Evolutionary conservation across 2,888 invertebrate genomes (phyloP).

Genomic region (Caenorhabditis uteleia): DNA sequence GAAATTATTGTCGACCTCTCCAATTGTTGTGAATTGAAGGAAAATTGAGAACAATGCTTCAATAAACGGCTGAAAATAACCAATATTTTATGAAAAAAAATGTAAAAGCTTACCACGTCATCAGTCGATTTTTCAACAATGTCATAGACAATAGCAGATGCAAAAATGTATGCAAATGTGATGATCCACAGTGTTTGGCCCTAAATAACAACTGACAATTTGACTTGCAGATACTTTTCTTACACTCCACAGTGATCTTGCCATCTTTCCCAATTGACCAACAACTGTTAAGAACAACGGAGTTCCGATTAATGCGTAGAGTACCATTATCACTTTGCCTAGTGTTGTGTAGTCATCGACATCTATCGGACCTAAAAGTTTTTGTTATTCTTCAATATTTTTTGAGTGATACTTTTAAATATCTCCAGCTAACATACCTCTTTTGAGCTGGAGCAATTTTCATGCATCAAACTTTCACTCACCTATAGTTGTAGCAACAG

Average conservation of each 20-base stretch:
- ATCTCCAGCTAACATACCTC: not conserved
- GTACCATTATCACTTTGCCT: slow-evolving; percentile 59
- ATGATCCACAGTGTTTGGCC: slow-evolving; percentile 49
- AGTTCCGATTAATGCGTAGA: slow-evolving; percentile 55
- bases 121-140: slow-evolving; percentile 61
- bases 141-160: slow-evolving; percentile 59
- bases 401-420: not conserved
- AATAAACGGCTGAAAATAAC: slow-evolving; percentile 56
- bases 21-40: slow-evolving; percentile 60
- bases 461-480: no score
- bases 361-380: slow-evolving; percentile 57
- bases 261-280: slow-evolving; percentile 38
- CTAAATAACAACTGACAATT: no score
- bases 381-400: not conserved
- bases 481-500: slow-evolving; percentile 63
- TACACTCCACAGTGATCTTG: slow-evolving; percentile 41
- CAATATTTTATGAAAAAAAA: not conserved
- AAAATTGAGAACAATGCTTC: slow-evolving; percentile 63
- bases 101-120: slow-evolving; percentile 50
- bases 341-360: slow-evolving; percentile 53
- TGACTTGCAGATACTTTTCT: no score
- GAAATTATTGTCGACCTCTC: slow-evolving; percentile 52
- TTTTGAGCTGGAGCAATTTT: no score
- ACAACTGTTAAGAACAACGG: slow-evolving; percentile 44
- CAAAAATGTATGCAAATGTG: slow-evolving; percentile 50